Conservation (phyloP, 2,888 invertebrate genomes). For the Tachina grossa region DNA sequence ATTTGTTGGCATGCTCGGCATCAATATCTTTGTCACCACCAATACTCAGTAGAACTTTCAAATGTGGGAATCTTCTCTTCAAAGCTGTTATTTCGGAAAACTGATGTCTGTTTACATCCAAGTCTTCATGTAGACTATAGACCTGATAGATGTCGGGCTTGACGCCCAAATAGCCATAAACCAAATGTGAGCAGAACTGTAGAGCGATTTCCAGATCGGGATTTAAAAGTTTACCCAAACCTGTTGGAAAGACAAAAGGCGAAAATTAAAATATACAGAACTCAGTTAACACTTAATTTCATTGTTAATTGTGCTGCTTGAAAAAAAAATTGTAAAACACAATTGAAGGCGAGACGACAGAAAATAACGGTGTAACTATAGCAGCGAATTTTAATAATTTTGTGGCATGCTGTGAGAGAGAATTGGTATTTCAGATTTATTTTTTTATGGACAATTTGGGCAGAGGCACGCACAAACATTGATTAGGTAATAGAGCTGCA, state of each 20-base stretch:
- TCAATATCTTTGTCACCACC: constrained; percentile 90
- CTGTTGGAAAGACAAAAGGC: constrained; percentile 82
- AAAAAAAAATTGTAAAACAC: background rate
- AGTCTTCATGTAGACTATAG: constrained; percentile 87
- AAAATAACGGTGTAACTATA: background rate
- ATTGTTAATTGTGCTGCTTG: background rate
- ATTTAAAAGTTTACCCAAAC: constrained; percentile 90
- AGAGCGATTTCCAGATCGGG: constrained; percentile 89
- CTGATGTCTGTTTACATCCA: constrained; percentile 89
- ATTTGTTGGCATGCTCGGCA: constrained; percentile 86
- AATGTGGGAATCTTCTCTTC: constrained; percentile 87
- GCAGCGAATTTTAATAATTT: background rate
- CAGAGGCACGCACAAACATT: background rate
- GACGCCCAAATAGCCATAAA: constrained; percentile 91
- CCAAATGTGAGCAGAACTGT: constrained; percentile 89
- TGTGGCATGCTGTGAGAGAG: background rate
- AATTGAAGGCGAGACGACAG: no score
- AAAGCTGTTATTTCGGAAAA: constrained; percentile 89
- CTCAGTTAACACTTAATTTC: background rate
- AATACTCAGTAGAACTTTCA: constrained; percentile 89
- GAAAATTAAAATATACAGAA: background rate
- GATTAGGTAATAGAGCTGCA: no score
- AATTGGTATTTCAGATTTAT: background rate
- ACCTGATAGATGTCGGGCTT: constrained; percentile 88
- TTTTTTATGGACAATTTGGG: background rate